Conservation (phyloP, 2,888 invertebrate genomes). For the Sthenelais limicola region DNA sequence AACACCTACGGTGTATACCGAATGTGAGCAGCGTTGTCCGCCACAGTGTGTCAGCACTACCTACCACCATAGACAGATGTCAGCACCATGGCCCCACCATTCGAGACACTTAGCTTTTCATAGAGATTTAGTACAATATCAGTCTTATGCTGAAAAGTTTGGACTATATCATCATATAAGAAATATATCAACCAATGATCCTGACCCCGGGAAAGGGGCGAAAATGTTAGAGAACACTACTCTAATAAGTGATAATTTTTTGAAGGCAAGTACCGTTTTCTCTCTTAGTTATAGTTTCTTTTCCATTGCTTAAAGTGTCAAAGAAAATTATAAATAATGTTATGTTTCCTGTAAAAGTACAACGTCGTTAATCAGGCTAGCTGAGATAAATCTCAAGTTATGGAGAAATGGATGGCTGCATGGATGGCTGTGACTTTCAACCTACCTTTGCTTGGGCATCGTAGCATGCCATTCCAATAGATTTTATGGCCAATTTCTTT, state of each 20-base stretch:
- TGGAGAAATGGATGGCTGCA: too few species aligned
- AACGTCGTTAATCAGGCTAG: too few species aligned
- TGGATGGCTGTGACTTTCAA: too few species aligned
- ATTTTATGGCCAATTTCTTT: too few species aligned
- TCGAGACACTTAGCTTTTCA: conserved; percentile 26
- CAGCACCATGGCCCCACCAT: conserved; percentile 28
- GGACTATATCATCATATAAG: neutral
- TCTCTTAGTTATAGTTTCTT: neutral
- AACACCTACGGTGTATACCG: neutral
- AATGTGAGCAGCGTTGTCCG: neutral
- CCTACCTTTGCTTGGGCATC: too few species aligned
- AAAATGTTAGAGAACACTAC: neutral
- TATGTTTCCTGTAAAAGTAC: neutral
- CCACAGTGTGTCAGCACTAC: conserved; percentile 16
- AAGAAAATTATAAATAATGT: neutral
- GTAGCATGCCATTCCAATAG: too few species aligned
- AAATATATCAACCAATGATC: neutral
- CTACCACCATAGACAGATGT: conserved; percentile 32
- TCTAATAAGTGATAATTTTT: conserved; percentile 19
- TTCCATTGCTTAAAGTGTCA: neutral
- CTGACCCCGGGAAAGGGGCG: neutral
- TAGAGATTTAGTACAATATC: neutral
- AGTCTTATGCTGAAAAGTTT: conserved; percentile 14
- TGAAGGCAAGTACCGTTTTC: conserved; percentile 11
- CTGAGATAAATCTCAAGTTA: too few species aligned